Conservation (phyloP, 2,888 invertebrate genomes). For the Caenorhabditis sp. region DNA sequence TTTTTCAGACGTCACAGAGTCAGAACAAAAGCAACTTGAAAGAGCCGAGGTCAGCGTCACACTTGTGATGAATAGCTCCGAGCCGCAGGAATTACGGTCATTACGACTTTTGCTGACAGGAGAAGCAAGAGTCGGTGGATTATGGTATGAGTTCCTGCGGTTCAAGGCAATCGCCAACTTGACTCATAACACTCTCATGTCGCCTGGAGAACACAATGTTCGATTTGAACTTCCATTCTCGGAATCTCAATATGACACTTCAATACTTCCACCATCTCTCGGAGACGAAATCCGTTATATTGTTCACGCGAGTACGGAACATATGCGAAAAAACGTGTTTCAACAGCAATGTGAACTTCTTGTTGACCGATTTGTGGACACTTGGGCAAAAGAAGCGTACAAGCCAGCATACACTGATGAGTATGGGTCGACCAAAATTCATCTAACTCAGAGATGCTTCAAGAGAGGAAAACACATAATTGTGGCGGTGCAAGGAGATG, state of each 20-base stretch:
- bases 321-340: constrained; percentile 59
- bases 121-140: constrained; percentile 68
- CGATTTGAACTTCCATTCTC: constrained; percentile 72
- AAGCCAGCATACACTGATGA: constrained; percentile 65
- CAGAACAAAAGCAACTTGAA: constrained; percentile 57
- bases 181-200: constrained; percentile 53
- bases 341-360: constrained; percentile 59
- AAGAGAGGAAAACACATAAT: constrained; percentile 72
- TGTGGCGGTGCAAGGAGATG: constrained; percentile 61
- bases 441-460: constrained; percentile 72
- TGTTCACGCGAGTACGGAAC: constrained; percentile 60
- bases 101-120: constrained; percentile 70
- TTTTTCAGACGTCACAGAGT: constrained; percentile 46
- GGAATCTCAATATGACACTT: constrained; percentile 73
- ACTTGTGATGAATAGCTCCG: constrained; percentile 67
- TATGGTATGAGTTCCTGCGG: constrained; percentile 77
- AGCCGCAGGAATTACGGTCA: constrained; percentile 61
- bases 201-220: constrained; percentile 69
- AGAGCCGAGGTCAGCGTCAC: constrained; percentile 67
- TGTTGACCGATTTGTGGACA: constrained; percentile 74
- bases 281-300: constrained; percentile 70
- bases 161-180: constrained; percentile 74
- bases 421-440: constrained; percentile 69
- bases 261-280: constrained; percentile 72
- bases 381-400: constrained; percentile 74